Base-by-base conservation (phyloP, 1,140 invertebrate species). In the Macrosteles quadrilineatus region DNA sequence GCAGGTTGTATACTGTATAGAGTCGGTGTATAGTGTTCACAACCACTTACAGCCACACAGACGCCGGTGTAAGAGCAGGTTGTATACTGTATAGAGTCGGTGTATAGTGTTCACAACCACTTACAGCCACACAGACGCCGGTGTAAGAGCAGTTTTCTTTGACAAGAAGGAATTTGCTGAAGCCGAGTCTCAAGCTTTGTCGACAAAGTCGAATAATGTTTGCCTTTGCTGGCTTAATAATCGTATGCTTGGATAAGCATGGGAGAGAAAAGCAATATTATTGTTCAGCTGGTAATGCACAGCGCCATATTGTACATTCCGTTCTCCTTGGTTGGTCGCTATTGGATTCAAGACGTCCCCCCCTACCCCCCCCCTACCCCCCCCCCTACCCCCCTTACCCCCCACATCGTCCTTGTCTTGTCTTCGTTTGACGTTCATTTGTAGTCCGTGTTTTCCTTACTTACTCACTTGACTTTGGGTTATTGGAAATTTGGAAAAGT, bases 171-270 rank as follows among this genome's bases (percentile, higher is more conserved):
- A 36, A 36, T 36, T 36, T 36, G 32, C 14, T 14, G 32, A 36
- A 36, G 32, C 32, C 4, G 32, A 4, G 32, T 36, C 32, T 36
- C 21, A 53, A 50, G 50, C 66, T 67, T 45, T 40, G 40, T 17
- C 27, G 23, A 47, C 43, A 45, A 67, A 59, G 21, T 59, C 23
- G 55, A 59, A 59, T 59, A 59, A 59, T 59, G 55, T 59, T 59
- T 59, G 55, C 55, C 55, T 59, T 50, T 59, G 55, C 9, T 23
- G 25, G 27, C 23, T 23, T 59, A 59, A 59, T 59, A 59, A 59
- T 59, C 55, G 23, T 23, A 59, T 30, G 55, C 23, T 27, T 59
- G 55, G 55, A 29, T 59, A 59, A 59, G 27, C 55, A 27, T 36
- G 21, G 55, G 55, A 25, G 55, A 30, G 55, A 30, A 59, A 59